Percentiles rank a stretch among this genome's conserved stretches.
These are phyloP conservation scores for Eupithecia insigniata DNA, from an alignment of 2,888 invertebrate species.

Conservation along the genomic window DNA sequence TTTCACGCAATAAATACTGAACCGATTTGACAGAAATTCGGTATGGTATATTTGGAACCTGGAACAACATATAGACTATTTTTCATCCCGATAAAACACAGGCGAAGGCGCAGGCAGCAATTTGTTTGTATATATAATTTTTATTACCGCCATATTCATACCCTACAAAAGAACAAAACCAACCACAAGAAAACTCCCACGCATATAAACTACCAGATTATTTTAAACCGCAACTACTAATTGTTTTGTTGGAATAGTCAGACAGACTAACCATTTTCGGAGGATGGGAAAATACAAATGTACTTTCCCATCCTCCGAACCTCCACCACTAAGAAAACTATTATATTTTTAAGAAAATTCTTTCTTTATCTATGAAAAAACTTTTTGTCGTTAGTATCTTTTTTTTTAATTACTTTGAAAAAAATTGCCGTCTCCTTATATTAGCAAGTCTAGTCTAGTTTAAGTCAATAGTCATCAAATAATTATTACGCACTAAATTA, in stretches of 20 bases:
- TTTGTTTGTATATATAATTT: not conserved
- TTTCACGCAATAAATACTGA: too few species aligned
- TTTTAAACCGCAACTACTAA: constrained; percentile 29
- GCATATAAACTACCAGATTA: constrained; percentile 29
- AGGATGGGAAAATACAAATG: constrained; percentile 22
- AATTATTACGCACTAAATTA: not conserved
- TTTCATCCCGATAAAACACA: too few species aligned
- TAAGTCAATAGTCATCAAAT: not conserved
- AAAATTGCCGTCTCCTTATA: not conserved
- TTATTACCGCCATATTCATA: not conserved
- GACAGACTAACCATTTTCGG: constrained; percentile 20
- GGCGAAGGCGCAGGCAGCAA: too few species aligned
- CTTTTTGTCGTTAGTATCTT: too few species aligned
- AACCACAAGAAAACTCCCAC: constrained; percentile 13
- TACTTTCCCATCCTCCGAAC: too few species aligned
- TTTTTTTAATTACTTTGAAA: too few species aligned
- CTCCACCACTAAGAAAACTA: too few species aligned
- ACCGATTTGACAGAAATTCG: too few species aligned
- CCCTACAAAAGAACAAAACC: not conserved
- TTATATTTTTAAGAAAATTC: not conserved
- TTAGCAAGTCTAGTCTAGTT: not conserved
- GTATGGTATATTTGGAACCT: too few species aligned
- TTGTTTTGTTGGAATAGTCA: constrained; percentile 22
- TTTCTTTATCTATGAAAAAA: too few species aligned
- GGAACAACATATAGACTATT: too few species aligned